Evolutionary conservation across 2,888 invertebrate species (phyloP), one percentile per base, ranked within the genome.

Genomic region (Ochropleura plecta): DNA sequence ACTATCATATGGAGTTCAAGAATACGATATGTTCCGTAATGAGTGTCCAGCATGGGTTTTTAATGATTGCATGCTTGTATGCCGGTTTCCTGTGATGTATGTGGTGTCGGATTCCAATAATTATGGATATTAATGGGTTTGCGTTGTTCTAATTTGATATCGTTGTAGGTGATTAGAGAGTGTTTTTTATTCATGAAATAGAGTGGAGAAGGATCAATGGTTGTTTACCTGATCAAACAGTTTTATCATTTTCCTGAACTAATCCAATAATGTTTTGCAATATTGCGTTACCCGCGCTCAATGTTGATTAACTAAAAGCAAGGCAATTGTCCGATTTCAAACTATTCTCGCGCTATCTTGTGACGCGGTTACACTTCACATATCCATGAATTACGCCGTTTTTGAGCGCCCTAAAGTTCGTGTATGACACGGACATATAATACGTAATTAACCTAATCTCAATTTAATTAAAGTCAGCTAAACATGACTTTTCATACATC

Each of bases 31-130:
- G 55, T 66, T 67, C 65, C 62, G 55, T 85, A 86, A 86, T 86
- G 81, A 84, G 73, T 78, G 78, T 73, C 87, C 75, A 77, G 68
- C 79, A 77, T 73, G 65, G 79, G 75, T 68, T 81, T 85, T 87
- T 86, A 87, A 82, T 86, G 80, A 75, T 78, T 82, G 76, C 70
- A 76, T 79, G 70, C 71, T 70, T 60, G 73, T 74, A 73, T 51
- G 20, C 70, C 16, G 77, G 77, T 82, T 85, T 86, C 84, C 82
- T 86, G 84, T 81, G 69, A 72, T 79, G 78, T 78, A 83, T 70
- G 75, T 60, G 76, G 74, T 76, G 64, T 84, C 63, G 62, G 62
- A 80, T 82, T 77, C 74, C 80, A 57, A 74, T 72, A 79, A 82
- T 84, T 84, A 77, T 65, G 57, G 67, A 69, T 82, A 84, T 82